Percentiles rank a stretch among this genome's conserved stretches.
These are phyloP conservation scores for Drosophila tsacasi DNA, from an alignment of 1,140 invertebrate genomes.

Conservation along the genomic window DNA sequence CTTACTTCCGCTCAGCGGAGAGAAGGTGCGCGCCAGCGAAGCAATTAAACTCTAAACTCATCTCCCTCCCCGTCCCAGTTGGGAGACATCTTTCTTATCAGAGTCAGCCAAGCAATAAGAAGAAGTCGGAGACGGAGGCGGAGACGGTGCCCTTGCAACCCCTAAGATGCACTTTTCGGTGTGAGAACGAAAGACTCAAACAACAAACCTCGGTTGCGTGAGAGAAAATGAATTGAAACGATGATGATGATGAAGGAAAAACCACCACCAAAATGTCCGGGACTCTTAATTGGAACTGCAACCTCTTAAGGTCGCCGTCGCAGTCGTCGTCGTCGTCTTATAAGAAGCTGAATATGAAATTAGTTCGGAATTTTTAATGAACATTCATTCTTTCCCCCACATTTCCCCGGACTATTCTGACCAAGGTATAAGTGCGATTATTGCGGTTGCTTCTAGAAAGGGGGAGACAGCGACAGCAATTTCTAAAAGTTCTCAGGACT, in stretches of 20 bases:
- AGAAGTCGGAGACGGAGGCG: not conserved
- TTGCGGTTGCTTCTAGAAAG: conserved; percentile 52
- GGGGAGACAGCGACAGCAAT: conserved; percentile 24
- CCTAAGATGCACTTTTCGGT: conserved; percentile 44
- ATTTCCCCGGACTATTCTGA: conserved; percentile 49
- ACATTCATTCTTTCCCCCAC: conserved; percentile 64
- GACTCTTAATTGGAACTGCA: conserved; percentile 69
- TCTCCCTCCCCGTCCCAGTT: conserved; percentile 25
- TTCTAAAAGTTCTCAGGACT: conserved; percentile 78
- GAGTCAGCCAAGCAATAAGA: conserved; percentile 55
- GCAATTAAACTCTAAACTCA: conserved; percentile 42
- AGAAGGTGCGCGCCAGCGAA: conserved; percentile 8
- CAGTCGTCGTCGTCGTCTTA: conserved; percentile 54
- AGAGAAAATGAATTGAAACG: conserved; percentile 14
- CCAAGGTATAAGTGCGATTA: conserved; percentile 44
- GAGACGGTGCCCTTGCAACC: conserved; percentile 30
- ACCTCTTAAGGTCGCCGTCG: conserved; percentile 68
- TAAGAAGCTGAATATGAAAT: conserved; percentile 83
- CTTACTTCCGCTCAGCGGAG: conserved; percentile 56
- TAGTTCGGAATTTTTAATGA: conserved; percentile 81
- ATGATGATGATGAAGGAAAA: conserved; percentile 40
- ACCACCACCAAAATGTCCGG: conserved; percentile 66
- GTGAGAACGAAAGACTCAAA: conserved; percentile 75
- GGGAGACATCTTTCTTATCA: conserved; percentile 65
- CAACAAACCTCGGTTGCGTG: conserved; percentile 72